These are phyloP conservation scores for Cyphomyrus plagiostoma DNA, from an alignment of 2,113 vertebrate species.

Conservation along the genomic window DNA sequence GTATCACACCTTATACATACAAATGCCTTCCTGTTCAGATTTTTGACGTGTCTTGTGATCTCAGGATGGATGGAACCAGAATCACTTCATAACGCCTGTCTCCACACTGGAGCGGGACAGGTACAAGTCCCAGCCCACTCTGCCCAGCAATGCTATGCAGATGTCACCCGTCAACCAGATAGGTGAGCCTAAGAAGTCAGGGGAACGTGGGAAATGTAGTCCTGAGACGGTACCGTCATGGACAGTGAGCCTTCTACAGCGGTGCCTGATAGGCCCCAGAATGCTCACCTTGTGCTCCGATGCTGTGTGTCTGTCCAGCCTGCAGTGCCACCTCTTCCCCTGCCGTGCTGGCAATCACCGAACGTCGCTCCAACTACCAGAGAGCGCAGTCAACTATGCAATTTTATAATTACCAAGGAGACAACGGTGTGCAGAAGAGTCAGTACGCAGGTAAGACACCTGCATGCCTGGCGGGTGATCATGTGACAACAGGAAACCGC, in stretches of 20 bases:
- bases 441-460: constrained; percentile 72
- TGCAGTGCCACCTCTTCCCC: constrained; percentile 95
- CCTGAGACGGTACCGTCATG: background rate
- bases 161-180: constrained; percentile 93
- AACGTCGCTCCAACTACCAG: constrained; percentile 83
- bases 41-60: background rate
- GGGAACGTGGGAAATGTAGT: constrained; percentile 1
- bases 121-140: constrained; percentile 91
- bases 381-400: constrained; percentile 90
- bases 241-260: background rate
- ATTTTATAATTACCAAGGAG: constrained; percentile 87
- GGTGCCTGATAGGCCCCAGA: background rate
- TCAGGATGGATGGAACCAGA: constrained; percentile 98
- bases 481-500: background rate
- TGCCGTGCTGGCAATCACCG: constrained; percentile 84
- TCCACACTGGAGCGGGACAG: constrained; percentile 90
- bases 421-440: constrained; percentile 76
- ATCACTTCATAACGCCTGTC: constrained; percentile 92
- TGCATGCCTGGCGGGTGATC: background rate
- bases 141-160: constrained; percentile 87
- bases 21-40: constrained; percentile 26
- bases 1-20: background rate
- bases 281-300: background rate
- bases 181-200: constrained; percentile 60
- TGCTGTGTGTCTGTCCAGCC: constrained; percentile 54